Evolutionary conservation across 2,113 vertebrate genomes (phyloP).

Genomic region (Ibidorhyncha struthersii): DNA sequence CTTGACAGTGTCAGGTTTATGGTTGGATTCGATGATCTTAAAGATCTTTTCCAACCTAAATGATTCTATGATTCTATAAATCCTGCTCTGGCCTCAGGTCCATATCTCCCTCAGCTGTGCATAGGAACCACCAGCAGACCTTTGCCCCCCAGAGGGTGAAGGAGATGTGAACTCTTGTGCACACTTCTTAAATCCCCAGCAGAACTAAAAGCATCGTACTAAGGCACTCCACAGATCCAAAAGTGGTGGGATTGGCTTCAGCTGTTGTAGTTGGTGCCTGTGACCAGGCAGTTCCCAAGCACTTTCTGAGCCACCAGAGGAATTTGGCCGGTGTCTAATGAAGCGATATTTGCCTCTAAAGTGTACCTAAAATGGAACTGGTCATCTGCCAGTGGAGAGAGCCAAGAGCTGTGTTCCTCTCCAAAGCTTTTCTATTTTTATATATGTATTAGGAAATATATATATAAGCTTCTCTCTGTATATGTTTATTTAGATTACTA

Average conservation of each 20-base stretch:
- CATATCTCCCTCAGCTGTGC: neutral
- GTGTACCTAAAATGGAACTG: neutral
- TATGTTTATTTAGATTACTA: neutral
- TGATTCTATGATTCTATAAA: neutral
- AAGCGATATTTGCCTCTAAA: neutral
- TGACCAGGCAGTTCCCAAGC: neutral
- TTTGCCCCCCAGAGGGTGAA: neutral
- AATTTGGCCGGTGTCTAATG: neutral
- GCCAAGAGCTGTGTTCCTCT: neutral
- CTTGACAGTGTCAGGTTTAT: neutral
- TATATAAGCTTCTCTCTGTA: neutral
- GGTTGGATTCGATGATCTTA: rapidly evolving
- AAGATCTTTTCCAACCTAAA: neutral
- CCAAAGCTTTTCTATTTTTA: neutral
- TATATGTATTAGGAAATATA: neutral
- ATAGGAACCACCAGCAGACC: neutral
- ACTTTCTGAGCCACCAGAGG: neutral
- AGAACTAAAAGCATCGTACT: rapidly evolving
- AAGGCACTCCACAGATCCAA: neutral
- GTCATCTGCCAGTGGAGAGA: neutral
- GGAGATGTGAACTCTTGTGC: neutral
- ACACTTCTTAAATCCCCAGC: neutral
- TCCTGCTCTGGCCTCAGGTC: neutral
- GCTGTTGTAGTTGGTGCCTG: neutral
- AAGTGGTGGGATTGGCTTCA: neutral